Evolutionary conservation across 2,113 vertebrate species (phyloP).

Genomic region (Grus americana): DNA sequence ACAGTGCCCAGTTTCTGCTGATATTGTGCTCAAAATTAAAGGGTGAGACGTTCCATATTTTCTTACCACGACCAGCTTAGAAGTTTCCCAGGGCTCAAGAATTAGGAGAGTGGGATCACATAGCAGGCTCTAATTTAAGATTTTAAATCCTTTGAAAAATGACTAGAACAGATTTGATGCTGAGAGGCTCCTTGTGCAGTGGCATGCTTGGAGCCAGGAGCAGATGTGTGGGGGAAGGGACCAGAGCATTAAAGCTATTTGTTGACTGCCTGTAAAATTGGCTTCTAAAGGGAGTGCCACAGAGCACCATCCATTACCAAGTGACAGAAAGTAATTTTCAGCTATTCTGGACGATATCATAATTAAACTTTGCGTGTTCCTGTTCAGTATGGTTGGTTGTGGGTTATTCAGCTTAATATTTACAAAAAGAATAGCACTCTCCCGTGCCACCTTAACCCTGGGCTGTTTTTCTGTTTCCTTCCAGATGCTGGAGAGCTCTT

Average conservation of each 20-base stretch:
- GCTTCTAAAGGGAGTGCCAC: conserved; percentile 35
- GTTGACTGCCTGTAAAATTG: conserved; percentile 30
- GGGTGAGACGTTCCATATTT: background rate
- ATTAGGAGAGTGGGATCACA: background rate
- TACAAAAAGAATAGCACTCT: background rate
- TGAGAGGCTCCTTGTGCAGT: background rate
- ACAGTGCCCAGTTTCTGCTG: background rate
- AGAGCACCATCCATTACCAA: background rate
- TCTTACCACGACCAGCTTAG: background rate
- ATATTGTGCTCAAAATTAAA: background rate
- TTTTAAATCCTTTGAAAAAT: background rate
- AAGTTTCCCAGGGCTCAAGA: background rate
- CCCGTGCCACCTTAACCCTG: conserved; percentile 30
- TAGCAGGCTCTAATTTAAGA: background rate
- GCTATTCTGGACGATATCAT: background rate
- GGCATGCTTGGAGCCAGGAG: background rate
- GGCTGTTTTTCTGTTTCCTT: conserved; percentile 30
- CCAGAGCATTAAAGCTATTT: conserved; percentile 45
- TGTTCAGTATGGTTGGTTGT: background rate
- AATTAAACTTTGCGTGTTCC: background rate
- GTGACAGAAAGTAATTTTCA: background rate
- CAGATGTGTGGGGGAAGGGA: conserved; percentile 52
- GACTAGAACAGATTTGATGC: background rate
- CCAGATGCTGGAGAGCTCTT: conserved; percentile 70
- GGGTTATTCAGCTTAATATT: background rate